phyloP scores from a whole-genome alignment of 2,888 invertebrate species.

The Drosophila aldrichi region DNA sequence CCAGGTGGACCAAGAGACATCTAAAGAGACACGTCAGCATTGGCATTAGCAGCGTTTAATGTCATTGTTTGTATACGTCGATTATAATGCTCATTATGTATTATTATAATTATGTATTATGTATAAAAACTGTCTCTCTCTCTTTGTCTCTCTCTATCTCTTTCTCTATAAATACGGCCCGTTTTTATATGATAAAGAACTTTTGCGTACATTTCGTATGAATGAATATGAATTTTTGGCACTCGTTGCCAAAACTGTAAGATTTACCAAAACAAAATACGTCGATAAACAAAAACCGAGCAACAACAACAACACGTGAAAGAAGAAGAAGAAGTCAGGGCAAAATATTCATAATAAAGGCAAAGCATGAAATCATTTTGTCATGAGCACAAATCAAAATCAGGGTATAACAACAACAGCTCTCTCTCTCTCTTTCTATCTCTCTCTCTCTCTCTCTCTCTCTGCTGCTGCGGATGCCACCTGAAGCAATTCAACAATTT shows the following conservation, averaged over 20 bases:
- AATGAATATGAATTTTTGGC: constrained; percentile 61
- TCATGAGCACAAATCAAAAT: constrained; percentile 59
- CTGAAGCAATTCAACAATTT: constrained; percentile 27
- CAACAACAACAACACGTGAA: not conserved
- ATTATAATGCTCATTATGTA: constrained; percentile 33
- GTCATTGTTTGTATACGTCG: constrained; percentile 32
- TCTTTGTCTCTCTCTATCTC: not conserved
- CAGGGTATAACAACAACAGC: constrained; percentile 39
- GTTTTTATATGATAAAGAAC: constrained; percentile 23
- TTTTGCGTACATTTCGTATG: constrained; percentile 54
- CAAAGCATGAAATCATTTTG: constrained; percentile 55
- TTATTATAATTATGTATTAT: constrained; percentile 32
- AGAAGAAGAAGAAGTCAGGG: not conserved
- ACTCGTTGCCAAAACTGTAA: constrained; percentile 38
- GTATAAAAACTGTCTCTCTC: not conserved
- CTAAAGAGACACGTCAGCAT: constrained; percentile 33
- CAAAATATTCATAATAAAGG: constrained; percentile 27
- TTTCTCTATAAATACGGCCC: not conserved
- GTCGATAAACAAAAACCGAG: constrained; percentile 32
- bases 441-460: too few species aligned
- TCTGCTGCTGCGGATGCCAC: constrained; percentile 21
- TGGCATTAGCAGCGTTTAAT: constrained; percentile 27
- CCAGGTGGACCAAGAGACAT: not conserved
- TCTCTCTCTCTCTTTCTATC: not conserved
- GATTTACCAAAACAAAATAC: constrained; percentile 49